Percentiles rank a stretch among this genome's conserved stretches.
Conservation (phyloP, 2,113 vertebrate species). For the Ammodytes dubius region DNA sequence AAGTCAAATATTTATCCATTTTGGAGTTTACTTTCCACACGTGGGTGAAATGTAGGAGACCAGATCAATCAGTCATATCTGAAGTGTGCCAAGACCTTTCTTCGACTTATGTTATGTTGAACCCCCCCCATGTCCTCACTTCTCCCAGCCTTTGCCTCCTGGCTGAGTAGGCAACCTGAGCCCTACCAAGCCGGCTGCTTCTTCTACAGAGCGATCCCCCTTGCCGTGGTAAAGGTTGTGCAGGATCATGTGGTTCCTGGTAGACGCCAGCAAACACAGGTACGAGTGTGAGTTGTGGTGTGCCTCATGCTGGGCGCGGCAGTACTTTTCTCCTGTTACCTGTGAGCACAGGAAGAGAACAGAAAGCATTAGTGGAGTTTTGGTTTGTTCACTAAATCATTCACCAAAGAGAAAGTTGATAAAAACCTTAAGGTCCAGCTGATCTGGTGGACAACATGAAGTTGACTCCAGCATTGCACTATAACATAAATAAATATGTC, state of each 20-base stretch:
- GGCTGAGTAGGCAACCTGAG: conserved; percentile 92
- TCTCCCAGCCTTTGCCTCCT: conserved; percentile 92
- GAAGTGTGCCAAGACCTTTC: not conserved
- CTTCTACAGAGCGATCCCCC: conserved; percentile 86
- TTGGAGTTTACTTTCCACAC: not conserved
- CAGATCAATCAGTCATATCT: conserved; percentile 7
- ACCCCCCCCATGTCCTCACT: conserved; percentile 70
- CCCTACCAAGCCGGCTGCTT: conserved; percentile 90
- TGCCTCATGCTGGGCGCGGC: conserved; percentile 91
- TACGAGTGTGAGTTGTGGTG: conserved; percentile 92
- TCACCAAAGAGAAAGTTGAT: not conserved
- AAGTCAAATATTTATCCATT: not conserved
- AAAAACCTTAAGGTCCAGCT: conserved; percentile 17
- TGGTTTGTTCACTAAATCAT: not conserved
- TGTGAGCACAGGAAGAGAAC: conserved; percentile 17
- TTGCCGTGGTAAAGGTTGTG: conserved; percentile 90
- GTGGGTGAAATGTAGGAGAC: not conserved
- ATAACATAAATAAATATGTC: not conserved
- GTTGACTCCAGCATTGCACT: not conserved
- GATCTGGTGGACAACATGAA: conserved; percentile 35
- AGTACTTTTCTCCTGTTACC: conserved; percentile 91
- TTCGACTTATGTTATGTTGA: not conserved
- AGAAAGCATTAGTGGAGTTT: not conserved
- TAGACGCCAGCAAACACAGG: conserved; percentile 90
- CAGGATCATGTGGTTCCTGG: conserved; percentile 87